These are phyloP conservation scores for Microctonus hyperodae DNA, from an alignment of 2,888 invertebrate genomes.

Conservation along the genomic window DNA sequence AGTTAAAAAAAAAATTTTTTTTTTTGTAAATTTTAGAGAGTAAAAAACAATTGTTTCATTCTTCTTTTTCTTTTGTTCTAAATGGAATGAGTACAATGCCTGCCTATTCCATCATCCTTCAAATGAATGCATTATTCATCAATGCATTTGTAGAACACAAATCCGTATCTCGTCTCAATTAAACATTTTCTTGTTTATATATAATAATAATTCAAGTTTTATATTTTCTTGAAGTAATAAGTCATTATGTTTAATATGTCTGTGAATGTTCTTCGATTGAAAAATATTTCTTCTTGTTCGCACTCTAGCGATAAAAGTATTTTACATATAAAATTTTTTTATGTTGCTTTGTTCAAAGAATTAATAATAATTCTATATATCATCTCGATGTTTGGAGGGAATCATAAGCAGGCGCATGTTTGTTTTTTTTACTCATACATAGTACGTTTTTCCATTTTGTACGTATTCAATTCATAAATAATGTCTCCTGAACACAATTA, in stretches of 20 bases:
- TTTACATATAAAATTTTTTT: neutral
- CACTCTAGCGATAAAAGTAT: constrained; percentile 14
- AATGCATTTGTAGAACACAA: neutral
- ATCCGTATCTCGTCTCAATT: neutral
- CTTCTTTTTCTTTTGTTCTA: neutral
- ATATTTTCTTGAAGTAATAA: neutral
- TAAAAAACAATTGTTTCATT: neutral
- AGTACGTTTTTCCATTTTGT: neutral
- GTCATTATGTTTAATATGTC: neutral
- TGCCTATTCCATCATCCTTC: constrained; percentile 14
- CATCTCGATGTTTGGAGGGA: constrained; percentile 8
- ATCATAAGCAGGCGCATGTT: constrained; percentile 10
- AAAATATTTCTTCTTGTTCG: neutral
- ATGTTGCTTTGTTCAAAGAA: neutral
- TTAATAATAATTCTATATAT: constrained; percentile 1
- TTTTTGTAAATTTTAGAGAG: constrained; percentile 2
- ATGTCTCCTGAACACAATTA: neutral
- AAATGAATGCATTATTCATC: neutral
- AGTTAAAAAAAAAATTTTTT: constrained; percentile 26
- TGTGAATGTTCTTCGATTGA: neutral
- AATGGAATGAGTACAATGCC: constrained; percentile 39
- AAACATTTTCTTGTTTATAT: neutral
- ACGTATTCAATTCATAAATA: neutral
- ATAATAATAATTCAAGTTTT: neutral
- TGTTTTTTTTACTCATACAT: neutral